Conservation (phyloP, 2,888 invertebrate species). For the Epirrhoe alternata region DNA sequence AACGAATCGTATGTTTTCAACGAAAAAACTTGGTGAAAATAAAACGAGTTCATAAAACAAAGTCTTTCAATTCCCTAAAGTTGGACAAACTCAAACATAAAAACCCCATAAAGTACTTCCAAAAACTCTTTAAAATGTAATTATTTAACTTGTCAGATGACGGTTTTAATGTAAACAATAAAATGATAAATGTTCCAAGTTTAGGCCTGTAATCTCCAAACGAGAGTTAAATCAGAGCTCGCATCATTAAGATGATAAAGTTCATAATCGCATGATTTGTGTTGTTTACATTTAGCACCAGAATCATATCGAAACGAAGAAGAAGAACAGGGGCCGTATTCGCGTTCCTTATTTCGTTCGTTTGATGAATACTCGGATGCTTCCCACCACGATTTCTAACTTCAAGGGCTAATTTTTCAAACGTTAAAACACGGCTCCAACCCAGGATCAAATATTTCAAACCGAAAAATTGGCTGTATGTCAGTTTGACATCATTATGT, state of each 20-base stretch:
- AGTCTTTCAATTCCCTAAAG: slow-evolving; percentile 10
- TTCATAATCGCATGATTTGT: not conserved
- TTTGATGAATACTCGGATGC: too few species aligned
- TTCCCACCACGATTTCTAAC: too few species aligned
- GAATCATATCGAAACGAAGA: too few species aligned
- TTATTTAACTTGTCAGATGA: slow-evolving; percentile 17
- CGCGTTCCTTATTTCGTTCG: too few species aligned
- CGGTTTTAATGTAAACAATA: slow-evolving; percentile 1
- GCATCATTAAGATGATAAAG: not conserved
- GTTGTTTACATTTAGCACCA: not conserved
- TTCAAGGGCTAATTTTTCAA: too few species aligned
- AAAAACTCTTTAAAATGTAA: slow-evolving; percentile 23
- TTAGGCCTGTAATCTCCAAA: not conserved
- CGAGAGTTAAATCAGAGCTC: not conserved
- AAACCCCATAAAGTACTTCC: slow-evolving; percentile 16
- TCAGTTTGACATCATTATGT: too few species aligned
- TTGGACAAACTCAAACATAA: slow-evolving; percentile 9
- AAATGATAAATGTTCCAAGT: not conserved
- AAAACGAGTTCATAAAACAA: slow-evolving; percentile 9
- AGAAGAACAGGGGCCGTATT: too few species aligned
- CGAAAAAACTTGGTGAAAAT: not conserved
- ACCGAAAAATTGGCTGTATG: too few species aligned
- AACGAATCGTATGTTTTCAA: not conserved
- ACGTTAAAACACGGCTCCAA: too few species aligned
- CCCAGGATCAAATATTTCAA: too few species aligned